Evolutionary conservation across 2,888 invertebrate species (phyloP).

Genomic region (Mimas tiliae): DNA sequence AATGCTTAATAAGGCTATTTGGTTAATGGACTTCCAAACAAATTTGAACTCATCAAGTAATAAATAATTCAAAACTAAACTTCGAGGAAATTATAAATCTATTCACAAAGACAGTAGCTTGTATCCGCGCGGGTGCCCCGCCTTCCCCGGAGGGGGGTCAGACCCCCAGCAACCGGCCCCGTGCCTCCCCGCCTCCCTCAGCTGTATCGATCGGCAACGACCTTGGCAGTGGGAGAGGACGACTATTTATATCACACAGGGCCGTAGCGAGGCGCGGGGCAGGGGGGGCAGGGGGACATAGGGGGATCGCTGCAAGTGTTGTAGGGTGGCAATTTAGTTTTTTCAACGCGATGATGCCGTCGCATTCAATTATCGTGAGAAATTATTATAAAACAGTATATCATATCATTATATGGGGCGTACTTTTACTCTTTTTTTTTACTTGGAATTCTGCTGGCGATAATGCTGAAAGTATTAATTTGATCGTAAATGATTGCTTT

Average conservation of each 20-base stretch:
- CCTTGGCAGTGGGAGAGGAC: conserved; percentile 75
- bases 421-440: no score
- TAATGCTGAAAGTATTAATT: neutral
- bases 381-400: conserved; percentile 13
- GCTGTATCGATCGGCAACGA: conserved; percentile 43
- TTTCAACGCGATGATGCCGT: conserved; percentile 17
- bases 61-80: conserved; percentile 8
- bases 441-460: neutral
- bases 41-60: neutral
- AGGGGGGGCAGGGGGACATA: conserved; percentile 24
- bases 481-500: neutral
- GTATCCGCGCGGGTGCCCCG: conserved; percentile 12
- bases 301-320: conserved; percentile 28
- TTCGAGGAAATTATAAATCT: conserved; percentile 21
- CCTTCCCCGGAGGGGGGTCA: neutral
- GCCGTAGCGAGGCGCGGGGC: conserved; percentile 27
- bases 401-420: no score
- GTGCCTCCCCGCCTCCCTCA: neutral
- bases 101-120: conserved; percentile 22
- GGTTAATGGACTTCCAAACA: neutral
- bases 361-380: conserved; percentile 18
- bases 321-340: conserved; percentile 21
- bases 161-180: neutral
- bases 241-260: conserved; percentile 58
- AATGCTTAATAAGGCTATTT: neutral